phyloP scores from a whole-genome alignment of 2,797 vertebrate genomes.

The Odontamblyopus lacepedii region DNA sequence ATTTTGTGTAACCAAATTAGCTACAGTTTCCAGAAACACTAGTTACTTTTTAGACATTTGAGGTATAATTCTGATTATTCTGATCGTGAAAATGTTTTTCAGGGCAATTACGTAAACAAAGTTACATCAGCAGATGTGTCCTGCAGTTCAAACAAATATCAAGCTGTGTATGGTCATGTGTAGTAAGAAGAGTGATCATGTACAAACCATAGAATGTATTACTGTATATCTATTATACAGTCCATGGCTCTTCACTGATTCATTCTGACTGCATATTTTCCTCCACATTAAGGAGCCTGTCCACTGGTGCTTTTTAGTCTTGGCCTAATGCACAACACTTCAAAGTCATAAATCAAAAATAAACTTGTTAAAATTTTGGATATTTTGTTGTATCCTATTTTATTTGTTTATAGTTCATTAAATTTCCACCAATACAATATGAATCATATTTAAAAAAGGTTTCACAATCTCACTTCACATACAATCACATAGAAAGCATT shows the following conservation, averaged over 20 bases:
- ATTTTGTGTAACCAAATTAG: background rate
- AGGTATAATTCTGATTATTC: no score
- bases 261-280: no score
- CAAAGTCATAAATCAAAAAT: slow-evolving; percentile 39
- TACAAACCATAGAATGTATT: no score
- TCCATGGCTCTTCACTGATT: no score
- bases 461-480: slow-evolving; percentile 53
- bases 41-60: no score
- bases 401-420: slow-evolving; percentile 47
- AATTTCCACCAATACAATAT: slow-evolving; percentile 63
- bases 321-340: background rate
- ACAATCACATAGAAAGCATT: slow-evolving; percentile 56
- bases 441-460: slow-evolving; percentile 65
- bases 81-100: no score
- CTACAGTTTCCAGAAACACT: background rate
- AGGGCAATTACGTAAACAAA: slow-evolving; percentile 31
- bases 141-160: no score
- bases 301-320: no score
- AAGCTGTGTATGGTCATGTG: no score
- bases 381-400: background rate
- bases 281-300: no score
- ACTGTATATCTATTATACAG: no score
- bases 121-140: slow-evolving; percentile 32
- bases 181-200: no score
- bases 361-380: slow-evolving; percentile 1